Percentiles rank a stretch among this genome's conserved stretches.
These are phyloP conservation scores for Drosophila nigricruria DNA, from an alignment of 2,888 invertebrate species.

Conservation along the genomic window DNA sequence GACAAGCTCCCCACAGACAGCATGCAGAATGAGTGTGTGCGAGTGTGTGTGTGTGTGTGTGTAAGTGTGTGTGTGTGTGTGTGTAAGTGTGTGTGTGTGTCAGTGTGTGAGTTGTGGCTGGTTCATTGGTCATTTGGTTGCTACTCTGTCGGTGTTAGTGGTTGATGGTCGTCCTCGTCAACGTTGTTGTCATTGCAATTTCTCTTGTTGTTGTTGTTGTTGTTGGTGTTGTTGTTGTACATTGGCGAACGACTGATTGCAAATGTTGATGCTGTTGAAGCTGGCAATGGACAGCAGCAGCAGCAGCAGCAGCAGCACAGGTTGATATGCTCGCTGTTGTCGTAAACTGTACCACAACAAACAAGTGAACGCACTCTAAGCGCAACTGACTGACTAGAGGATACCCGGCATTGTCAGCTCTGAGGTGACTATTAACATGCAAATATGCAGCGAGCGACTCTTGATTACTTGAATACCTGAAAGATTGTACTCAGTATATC, in stretches of 20 bases:
- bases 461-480: too few relatives aligned
- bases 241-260: slow-evolving; percentile 67
- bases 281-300: slow-evolving; percentile 40
- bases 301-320: slow-evolving; percentile 23
- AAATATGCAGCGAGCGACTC: too few relatives aligned
- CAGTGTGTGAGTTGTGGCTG: slow-evolving; percentile 57
- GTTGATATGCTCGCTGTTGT: slow-evolving; percentile 27
- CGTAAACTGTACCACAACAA: slow-evolving; percentile 21
- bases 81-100: background rate
- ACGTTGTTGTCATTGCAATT: slow-evolving; percentile 37
- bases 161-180: slow-evolving; percentile 31
- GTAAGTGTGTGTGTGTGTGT: slow-evolving; percentile 8
- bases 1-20: slow-evolving; percentile 59
- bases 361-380: background rate
- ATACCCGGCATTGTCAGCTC: background rate
- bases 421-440: too few relatives aligned
- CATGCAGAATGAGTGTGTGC: slow-evolving; percentile 43
- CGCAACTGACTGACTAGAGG: background rate
- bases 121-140: slow-evolving; percentile 77
- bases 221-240: slow-evolving; percentile 28
- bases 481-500: too few relatives aligned
- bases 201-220: slow-evolving; percentile 21
- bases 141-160: slow-evolving; percentile 73
- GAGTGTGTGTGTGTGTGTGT: slow-evolving; percentile 12
- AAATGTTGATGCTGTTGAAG: slow-evolving; percentile 56